Base-by-base conservation (phyloP, 2,113 vertebrate species). In the Poeciliopsis occidentalis region DNA sequence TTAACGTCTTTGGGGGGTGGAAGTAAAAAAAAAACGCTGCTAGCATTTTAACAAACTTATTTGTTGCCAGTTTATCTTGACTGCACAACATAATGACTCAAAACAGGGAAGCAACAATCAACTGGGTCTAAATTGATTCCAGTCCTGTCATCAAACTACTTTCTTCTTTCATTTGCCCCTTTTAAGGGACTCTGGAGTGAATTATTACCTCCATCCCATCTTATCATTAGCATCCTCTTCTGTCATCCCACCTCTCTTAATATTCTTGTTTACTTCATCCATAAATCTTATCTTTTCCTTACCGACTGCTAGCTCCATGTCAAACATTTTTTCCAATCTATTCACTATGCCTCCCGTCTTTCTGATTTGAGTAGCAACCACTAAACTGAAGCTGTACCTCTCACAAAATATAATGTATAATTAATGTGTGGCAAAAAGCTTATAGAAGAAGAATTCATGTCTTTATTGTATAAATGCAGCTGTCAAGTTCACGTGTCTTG, bases 401-500 rank as follows among this genome's bases (percentile, higher is more conserved):
- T 57, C 22, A n/a, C 24, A 57, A 57, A 24, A 57, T 57, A n/a
- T 10, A 57, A 57, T 57, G 7, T 8, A 37, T 57, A n/a, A 11
- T 57, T 57, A 57, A n/a, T 1, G 8, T 57, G 24, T n/a, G 51
- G 24, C 24, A 29, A 47, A 47, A 15, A 32, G 8, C 22, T 29
- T 8, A 8, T 73, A n/a, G 62, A 39, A 26, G 12, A 32, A n/a
- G 19, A 47, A 44, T 63, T 60, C 1, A 65, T 12, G 15, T 60
- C 19, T 63, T 60, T 19, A 31, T 27, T 65, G 13, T 29, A 24
- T 66, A 54, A 12, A 41, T 75, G 27, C 31, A 39, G n/a, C 69
- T 83, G 71, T 78, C 81, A 70, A 10, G 51, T 54, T 73, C 64
- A 71, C 78, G 60, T 77, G 77, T 69, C 62, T 0, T 63, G 70